A percentile compares a stretch with the other conserved stretches of the same genome.
phyloP scores from a whole-genome alignment of 2,888 invertebrate species.

The Oithona nana region DNA sequence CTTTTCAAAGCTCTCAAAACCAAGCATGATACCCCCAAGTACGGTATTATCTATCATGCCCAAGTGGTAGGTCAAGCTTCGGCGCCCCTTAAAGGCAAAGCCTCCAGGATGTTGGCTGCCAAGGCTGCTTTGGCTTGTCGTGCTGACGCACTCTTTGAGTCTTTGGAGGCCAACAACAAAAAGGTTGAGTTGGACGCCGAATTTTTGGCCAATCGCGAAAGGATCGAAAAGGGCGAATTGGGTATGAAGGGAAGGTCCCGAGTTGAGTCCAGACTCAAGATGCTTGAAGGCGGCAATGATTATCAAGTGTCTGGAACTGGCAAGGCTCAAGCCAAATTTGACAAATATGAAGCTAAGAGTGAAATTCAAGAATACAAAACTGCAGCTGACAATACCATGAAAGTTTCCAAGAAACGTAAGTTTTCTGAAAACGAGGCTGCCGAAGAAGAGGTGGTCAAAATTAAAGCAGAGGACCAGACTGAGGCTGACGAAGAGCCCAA shows the following conservation, averaged over 20 bases:
- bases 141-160: conserved; percentile 85
- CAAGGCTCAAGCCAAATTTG: conserved; percentile 70
- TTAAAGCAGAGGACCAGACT: conserved; percentile 16
- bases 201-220: not conserved
- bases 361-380: conserved; percentile 60
- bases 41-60: conserved; percentile 93
- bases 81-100: conserved; percentile 54
- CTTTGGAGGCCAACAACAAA: conserved; percentile 30
- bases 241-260: conserved; percentile 78
- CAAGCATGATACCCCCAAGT: conserved; percentile 94
- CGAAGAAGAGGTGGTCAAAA: conserved; percentile 20
- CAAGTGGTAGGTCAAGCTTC: conserved; percentile 75
- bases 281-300: conserved; percentile 64
- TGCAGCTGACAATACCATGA: conserved; percentile 61
- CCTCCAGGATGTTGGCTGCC: conserved; percentile 84
- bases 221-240: conserved; percentile 40
- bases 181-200: not conserved
- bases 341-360: conserved; percentile 47
- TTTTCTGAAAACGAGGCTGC: conserved; percentile 23
- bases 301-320: conserved; percentile 67
- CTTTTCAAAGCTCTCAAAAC: conserved; percentile 90
- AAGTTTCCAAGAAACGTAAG: conserved; percentile 42
- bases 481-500: conserved; percentile 1
- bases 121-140: conserved; percentile 72
- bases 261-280: conserved; percentile 51